Conservation (phyloP, 1,140 invertebrate genomes). For the Bombus superbus region DNA sequence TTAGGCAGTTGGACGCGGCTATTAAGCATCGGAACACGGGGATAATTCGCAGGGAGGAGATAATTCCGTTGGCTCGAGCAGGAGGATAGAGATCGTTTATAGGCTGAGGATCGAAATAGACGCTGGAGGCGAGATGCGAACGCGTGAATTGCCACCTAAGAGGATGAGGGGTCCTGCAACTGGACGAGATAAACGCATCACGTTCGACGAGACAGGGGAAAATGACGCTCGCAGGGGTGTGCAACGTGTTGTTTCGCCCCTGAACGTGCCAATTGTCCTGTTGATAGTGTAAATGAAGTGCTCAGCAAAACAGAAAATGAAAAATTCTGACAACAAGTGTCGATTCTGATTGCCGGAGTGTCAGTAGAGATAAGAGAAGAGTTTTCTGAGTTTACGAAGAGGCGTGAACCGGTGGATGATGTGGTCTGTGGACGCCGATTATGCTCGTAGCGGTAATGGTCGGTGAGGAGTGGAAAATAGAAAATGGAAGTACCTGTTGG, state of each 20-base stretch:
- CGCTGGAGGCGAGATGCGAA: constrained; percentile 1
- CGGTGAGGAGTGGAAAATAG: constrained; percentile 47
- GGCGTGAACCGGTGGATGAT: neutral
- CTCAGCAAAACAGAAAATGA: constrained; percentile 30
- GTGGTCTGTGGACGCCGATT: constrained; percentile 23
- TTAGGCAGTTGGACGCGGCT: constrained; percentile 26
- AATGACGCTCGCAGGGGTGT: neutral
- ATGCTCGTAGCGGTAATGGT: constrained; percentile 33
- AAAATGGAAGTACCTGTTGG: constrained; percentile 45
- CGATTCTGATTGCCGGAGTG: constrained; percentile 10
- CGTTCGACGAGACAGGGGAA: constrained; percentile 18
- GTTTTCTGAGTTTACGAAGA: neutral
- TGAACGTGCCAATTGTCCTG: constrained; percentile 10
- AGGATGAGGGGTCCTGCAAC: constrained; percentile 25
- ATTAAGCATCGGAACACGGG: constrained; percentile 13
- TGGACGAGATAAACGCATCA: constrained; percentile 29
- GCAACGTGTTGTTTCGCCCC: constrained; percentile 52
- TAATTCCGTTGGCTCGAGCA: constrained; percentile 1
- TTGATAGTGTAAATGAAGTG: constrained; percentile 52
- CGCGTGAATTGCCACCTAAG: constrained; percentile 51
- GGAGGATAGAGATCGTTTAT: neutral
- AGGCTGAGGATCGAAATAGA: constrained; percentile 24
- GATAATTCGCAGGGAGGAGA: constrained; percentile 29
- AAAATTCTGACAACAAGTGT: constrained; percentile 14
- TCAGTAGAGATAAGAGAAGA: constrained; percentile 30